Conservation (phyloP, 2,888 invertebrate species). For the Cybosia mesomella region DNA sequence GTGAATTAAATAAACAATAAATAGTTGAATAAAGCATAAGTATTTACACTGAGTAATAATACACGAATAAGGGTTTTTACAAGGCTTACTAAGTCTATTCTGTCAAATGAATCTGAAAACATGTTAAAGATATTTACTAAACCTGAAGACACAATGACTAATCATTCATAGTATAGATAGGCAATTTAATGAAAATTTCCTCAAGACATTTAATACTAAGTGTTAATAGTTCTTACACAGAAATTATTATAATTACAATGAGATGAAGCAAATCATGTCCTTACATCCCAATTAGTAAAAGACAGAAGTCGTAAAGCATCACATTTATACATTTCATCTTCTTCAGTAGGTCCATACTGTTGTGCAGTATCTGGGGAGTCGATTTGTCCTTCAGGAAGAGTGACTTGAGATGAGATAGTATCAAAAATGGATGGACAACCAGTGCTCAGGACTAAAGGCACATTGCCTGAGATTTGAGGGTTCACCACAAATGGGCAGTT, state of each 20-base stretch:
- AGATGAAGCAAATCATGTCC: constrained; percentile 49
- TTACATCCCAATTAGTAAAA: constrained; percentile 92
- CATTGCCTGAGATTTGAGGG: constrained; percentile 89
- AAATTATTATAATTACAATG: constrained; percentile 11
- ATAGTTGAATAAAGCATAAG: not conserved
- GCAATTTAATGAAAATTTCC: constrained; percentile 2
- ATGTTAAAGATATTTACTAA: not conserved
- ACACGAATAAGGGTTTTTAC: not conserved
- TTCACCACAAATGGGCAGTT: constrained; percentile 91
- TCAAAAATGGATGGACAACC: constrained; percentile 57
- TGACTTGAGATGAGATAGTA: constrained; percentile 49
- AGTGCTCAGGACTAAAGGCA: constrained; percentile 81
- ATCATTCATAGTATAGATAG: constrained; percentile 7
- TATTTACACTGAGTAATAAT: not conserved
- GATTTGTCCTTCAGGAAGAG: constrained; percentile 54
- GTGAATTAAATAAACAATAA: not conserved
- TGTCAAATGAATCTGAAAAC: too few species aligned
- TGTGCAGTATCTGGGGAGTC: constrained; percentile 58
- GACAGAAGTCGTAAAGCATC: constrained; percentile 89
- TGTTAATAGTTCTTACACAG: not conserved
- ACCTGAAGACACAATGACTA: constrained; percentile 1
- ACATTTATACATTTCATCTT: constrained; percentile 82
- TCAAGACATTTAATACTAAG: not conserved
- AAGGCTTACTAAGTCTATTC: not conserved
- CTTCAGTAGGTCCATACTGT: constrained; percentile 71